A percentile compares a stretch with the other conserved stretches of the same genome.
Evolutionary conservation across 2,888 invertebrate species (phyloP).

Genomic region (Rhagium mordax): DNA sequence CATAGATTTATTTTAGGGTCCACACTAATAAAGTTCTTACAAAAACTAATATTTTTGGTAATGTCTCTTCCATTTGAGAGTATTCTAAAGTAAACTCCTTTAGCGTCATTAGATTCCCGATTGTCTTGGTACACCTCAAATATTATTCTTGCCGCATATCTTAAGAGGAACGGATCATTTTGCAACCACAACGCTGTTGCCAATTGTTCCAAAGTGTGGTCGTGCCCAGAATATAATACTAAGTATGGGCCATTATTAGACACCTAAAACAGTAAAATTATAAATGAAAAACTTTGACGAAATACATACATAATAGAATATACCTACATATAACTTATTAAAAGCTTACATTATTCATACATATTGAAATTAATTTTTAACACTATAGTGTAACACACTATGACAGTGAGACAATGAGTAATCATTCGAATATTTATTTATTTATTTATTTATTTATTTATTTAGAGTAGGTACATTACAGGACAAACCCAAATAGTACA

Average conservation of each 20-base stretch:
- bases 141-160: conserved; percentile 88
- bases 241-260: conserved; percentile 66
- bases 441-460: too few relatives aligned
- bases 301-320: too few relatives aligned
- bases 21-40: conserved; percentile 76
- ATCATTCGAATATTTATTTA: too few relatives aligned
- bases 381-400: too few relatives aligned
- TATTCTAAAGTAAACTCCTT: conserved; percentile 86
- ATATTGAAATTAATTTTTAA: too few relatives aligned
- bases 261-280: too few relatives aligned
- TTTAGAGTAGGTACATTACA: too few relatives aligned
- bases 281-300: too few relatives aligned
- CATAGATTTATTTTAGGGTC: conserved; percentile 77
- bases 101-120: conserved; percentile 65
- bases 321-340: too few relatives aligned
- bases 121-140: conserved; percentile 90
- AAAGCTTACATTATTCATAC: too few relatives aligned
- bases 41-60: conserved; percentile 86
- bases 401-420: too few relatives aligned
- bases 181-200: conserved; percentile 84
- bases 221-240: conserved; percentile 84
- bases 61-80: conserved; percentile 91
- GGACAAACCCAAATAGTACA: too few relatives aligned
- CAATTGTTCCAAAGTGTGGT: conserved; percentile 90
- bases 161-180: conserved; percentile 77